Conservation (phyloP, 2,113 vertebrate genomes). For the Varanus komodoensis region DNA sequence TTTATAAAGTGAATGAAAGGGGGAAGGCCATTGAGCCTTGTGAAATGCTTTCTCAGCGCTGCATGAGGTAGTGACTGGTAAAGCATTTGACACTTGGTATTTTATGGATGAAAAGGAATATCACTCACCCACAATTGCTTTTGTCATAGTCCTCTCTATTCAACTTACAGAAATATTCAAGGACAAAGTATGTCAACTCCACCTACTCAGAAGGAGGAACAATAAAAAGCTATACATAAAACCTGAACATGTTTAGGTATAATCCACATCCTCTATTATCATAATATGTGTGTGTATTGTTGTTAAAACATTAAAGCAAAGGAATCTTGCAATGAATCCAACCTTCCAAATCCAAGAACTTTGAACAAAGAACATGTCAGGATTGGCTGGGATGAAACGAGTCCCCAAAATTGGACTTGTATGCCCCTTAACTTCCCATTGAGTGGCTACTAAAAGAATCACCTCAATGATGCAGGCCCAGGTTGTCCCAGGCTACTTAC, state of each 20-base stretch:
- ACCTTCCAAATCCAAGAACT: too few relatives aligned
- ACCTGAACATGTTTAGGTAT: slow-evolving; percentile 29
- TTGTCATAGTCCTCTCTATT: slow-evolving; percentile 61
- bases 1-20: slow-evolving; percentile 53
- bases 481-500: too few relatives aligned
- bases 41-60: slow-evolving; percentile 67
- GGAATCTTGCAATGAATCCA: too few relatives aligned
- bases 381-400: too few relatives aligned
- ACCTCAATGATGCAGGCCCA: too few relatives aligned
- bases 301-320: slow-evolving; percentile 13
- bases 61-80: slow-evolving; percentile 40
- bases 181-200: slow-evolving; percentile 51
- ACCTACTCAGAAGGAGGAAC: slow-evolving; percentile 52
- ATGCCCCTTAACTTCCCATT: too few relatives aligned
- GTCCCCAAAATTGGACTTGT: too few relatives aligned
- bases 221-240: slow-evolving; percentile 57
- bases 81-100: slow-evolving; percentile 46
- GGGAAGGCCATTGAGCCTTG: slow-evolving; percentile 45
- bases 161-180: slow-evolving; percentile 60
- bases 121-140: slow-evolving; percentile 62
- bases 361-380: too few relatives aligned
- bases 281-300: neutral
- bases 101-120: slow-evolving; percentile 71
- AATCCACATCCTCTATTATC: slow-evolving; percentile 24
- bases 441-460: too few relatives aligned